Evolutionary conservation across 2,113 vertebrate species (phyloP).

Genomic region (Alexandromys fortis): DNA sequence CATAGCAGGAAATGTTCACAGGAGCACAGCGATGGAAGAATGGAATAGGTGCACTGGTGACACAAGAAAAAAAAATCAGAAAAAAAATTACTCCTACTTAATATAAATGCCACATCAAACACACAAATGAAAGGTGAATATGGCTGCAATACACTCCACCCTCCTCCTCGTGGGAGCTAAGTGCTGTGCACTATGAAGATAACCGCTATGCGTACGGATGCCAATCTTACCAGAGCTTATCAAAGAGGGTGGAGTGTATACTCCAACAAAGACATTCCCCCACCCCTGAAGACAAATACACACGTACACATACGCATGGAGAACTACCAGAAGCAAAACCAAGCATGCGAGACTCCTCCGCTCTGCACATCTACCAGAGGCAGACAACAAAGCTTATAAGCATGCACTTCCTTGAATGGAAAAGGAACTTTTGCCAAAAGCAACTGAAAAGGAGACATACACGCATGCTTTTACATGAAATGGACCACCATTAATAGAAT

Average conservation of each 20-base stretch:
- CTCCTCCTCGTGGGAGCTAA: constrained; percentile 78
- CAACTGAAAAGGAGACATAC: constrained; percentile 62
- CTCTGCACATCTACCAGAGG: constrained; percentile 51
- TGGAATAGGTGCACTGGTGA: constrained; percentile 95
- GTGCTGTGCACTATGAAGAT: constrained; percentile 84
- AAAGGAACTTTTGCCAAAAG: constrained; percentile 64
- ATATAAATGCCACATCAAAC: constrained; percentile 93
- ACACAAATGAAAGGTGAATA: constrained; percentile 90
- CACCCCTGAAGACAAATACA: constrained; percentile 79
- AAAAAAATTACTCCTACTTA: constrained; percentile 94
- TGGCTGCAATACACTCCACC: constrained; percentile 86
- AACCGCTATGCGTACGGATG: constrained; percentile 82
- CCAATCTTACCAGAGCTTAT: constrained; percentile 77
- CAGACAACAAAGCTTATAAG: constrained; percentile 74
- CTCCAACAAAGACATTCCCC: constrained; percentile 78
- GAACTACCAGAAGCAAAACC: constrained; percentile 66
- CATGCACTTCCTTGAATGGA: constrained; percentile 64
- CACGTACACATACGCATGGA: constrained; percentile 55
- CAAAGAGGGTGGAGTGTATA: constrained; percentile 78
- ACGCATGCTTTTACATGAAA: constrained; percentile 52
- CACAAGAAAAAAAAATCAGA: constrained; percentile 93
- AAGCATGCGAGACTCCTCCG: constrained; percentile 46
- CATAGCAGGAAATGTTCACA: constrained; percentile 97
- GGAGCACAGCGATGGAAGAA: constrained; percentile 99
- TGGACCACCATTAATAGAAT: constrained; percentile 50